phyloP scores from a whole-genome alignment of 2,113 vertebrate species.

The Buteo buteo region DNA sequence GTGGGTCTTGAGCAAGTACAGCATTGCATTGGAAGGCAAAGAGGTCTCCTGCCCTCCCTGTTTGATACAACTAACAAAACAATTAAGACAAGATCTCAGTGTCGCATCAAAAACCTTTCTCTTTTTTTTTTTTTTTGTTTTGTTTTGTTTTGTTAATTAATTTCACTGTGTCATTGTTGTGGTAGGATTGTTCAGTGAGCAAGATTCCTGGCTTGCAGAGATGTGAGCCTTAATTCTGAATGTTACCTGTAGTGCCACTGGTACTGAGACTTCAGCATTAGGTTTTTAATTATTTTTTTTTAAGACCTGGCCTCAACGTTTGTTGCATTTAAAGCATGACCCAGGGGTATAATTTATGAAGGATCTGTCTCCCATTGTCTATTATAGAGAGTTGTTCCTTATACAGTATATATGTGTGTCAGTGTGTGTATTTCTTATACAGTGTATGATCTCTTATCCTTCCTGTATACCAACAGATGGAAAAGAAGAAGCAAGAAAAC shows the following conservation, averaged over 20 bases:
- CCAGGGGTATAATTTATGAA: not conserved
- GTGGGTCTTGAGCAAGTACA: not conserved
- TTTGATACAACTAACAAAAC: not conserved
- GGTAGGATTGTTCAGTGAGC: not conserved
- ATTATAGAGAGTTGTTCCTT: not conserved
- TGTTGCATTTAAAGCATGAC: accelerated
- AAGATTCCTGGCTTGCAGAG: not conserved
- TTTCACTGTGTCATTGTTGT: not conserved
- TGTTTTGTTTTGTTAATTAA: not conserved
- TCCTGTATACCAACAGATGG: conserved; percentile 79
- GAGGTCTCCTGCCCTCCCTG: not conserved
- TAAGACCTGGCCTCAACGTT: not conserved
- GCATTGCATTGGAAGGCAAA: not conserved
- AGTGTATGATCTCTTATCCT: not conserved
- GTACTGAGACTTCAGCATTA: not conserved
- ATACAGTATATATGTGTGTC: not conserved
- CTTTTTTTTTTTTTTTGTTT: not conserved
- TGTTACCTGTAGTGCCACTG: not conserved
- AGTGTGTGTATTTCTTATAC: not conserved
- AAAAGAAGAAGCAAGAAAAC: conserved; percentile 98
- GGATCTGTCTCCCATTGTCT: not conserved
- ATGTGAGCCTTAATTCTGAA: not conserved
- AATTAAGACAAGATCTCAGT: not conserved
- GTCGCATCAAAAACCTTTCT: not conserved
- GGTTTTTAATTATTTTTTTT: not conserved